These are phyloP conservation scores for Apamea epomidion DNA, from an alignment of 2,888 invertebrate species.

Conservation along the genomic window DNA sequence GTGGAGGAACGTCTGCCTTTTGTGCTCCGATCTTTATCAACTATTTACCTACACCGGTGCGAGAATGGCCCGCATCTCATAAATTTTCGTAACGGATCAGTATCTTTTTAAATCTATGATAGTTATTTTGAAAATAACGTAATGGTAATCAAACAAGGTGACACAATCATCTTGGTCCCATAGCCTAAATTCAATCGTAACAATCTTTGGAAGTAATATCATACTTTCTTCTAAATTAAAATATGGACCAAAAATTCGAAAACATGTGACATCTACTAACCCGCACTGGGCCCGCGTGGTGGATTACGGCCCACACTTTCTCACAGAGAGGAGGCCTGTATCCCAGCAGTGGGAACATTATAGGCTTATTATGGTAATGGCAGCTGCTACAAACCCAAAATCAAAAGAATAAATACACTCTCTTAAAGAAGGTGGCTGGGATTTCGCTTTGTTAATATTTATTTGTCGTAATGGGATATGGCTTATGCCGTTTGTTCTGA, in stretches of 20 bases:
- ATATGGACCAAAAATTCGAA: too few species aligned
- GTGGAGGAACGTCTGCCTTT: not conserved
- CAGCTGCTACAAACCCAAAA: too few species aligned
- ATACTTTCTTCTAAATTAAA: too few species aligned
- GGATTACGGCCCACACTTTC: too few species aligned
- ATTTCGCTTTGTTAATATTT: too few species aligned
- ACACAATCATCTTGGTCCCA: not conserved
- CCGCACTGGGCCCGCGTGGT: too few species aligned
- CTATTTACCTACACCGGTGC: slow-evolving; percentile 11
- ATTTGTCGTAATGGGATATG: not conserved
- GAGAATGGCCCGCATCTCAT: slow-evolving; percentile 7
- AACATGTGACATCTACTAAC: too few species aligned
- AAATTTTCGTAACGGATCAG: not conserved
- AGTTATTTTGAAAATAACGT: not conserved
- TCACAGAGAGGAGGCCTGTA: too few species aligned
- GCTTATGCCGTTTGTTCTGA: not conserved
- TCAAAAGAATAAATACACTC: too few species aligned
- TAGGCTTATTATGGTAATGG: too few species aligned
- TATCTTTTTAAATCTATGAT: not conserved
- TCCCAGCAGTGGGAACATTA: too few species aligned
- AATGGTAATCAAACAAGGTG: not conserved
- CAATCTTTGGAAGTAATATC: not conserved
- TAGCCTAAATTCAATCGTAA: not conserved
- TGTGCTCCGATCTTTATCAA: slow-evolving; percentile 33
- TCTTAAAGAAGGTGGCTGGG: too few species aligned